Conservation (phyloP, 2,888 invertebrate species). For the Drosophila colorata region DNA sequence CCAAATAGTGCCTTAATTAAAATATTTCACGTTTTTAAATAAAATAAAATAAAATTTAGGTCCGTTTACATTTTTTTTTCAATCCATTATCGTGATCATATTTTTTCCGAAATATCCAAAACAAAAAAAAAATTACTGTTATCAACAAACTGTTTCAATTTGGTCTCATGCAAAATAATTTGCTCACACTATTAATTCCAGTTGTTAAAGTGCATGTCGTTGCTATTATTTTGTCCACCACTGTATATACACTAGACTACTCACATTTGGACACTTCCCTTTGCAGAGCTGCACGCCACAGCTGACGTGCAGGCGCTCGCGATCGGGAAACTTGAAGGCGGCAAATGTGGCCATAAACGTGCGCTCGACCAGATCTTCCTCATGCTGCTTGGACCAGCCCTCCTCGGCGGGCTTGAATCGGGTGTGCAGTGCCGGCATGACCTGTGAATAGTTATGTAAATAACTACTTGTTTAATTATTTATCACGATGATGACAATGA, state of each 20-base stretch:
- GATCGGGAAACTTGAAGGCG: constrained; percentile 93
- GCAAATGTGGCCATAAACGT: constrained; percentile 88
- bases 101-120: too few relatives aligned
- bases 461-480: neutral
- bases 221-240: too few relatives aligned
- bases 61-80: too few relatives aligned
- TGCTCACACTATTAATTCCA: too few relatives aligned
- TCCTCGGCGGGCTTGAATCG: constrained; percentile 83
- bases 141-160: too few relatives aligned
- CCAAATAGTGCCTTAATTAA: too few relatives aligned
- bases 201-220: too few relatives aligned
- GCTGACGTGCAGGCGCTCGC: constrained; percentile 91
- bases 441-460: constrained; percentile 65
- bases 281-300: constrained; percentile 92
- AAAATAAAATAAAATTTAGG: too few relatives aligned
- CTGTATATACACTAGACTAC: constrained; percentile 43
- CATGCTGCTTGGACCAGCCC: constrained; percentile 85
- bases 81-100: too few relatives aligned
- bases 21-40: too few relatives aligned
- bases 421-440: constrained; percentile 84
- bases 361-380: constrained; percentile 85
- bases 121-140: too few relatives aligned
- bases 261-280: constrained; percentile 89
- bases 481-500: neutral
- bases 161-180: too few relatives aligned